These are phyloP conservation scores for Okapia johnstoni DNA, from an alignment of 2,113 vertebrate genomes.

Conservation along the genomic window DNA sequence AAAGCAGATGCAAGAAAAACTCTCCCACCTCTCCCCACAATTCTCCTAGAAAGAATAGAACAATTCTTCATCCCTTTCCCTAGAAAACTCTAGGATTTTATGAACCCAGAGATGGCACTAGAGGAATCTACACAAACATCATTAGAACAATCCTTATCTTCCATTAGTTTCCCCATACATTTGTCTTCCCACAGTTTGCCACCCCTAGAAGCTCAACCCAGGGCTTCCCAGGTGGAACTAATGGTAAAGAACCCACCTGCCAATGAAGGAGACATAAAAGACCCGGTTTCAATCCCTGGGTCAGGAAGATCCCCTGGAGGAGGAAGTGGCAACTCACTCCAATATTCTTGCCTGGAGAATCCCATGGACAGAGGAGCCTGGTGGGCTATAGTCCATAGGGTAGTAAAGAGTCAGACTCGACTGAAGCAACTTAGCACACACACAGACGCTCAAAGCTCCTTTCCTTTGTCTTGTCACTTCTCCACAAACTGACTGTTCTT, in stretches of 20 bases:
- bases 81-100: background rate
- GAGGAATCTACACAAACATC: background rate
- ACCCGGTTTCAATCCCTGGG: background rate
- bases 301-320: background rate
- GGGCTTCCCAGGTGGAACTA: background rate
- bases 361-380: background rate
- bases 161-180: background rate
- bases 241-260: background rate
- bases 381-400: background rate
- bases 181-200: background rate
- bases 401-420: background rate
- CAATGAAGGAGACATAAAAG: background rate
- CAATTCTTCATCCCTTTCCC: background rate
- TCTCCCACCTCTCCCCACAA: background rate
- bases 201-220: background rate
- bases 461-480: background rate
- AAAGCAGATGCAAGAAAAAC: background rate
- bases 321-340: background rate
- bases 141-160: background rate
- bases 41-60: background rate
- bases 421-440: background rate
- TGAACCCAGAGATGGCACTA: background rate
- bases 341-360: background rate
- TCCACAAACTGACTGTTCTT: background rate
- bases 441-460: background rate